Evolutionary conservation across 2,888 invertebrate genomes (phyloP), one percentile per base, ranked within the genome.

Genomic region (Pecten maximus): DNA sequence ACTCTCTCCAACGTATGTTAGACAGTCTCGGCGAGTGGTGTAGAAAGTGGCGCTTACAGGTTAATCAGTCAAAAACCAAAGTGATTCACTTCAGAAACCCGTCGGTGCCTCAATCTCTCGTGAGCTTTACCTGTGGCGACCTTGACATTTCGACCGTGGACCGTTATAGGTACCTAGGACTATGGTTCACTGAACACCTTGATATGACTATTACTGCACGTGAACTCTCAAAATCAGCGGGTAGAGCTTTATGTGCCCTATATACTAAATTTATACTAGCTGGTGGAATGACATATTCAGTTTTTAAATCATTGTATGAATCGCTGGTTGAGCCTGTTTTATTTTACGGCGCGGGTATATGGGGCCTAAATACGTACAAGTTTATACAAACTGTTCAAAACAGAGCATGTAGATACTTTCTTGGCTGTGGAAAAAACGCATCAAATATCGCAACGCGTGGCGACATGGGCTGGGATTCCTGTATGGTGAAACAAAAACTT

Each of bases 1-100:
- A n/a, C n/a, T 0, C 90, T 86, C 54, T 90, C 15, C 90, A 89
- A 87, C 8, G 19, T 44, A 88, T 90, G 54, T 44, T 91, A 16
- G 50, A 88, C n/a, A 35, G 35, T 15, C 15, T 88, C 6, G 44
- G 12, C 50, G 87, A 40, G 16, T 88, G 90, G 90, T 90, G 87
- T 39, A 16, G 28, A 2, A 90, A 40, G 19, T 89, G 89, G n/a
- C n/a, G n/a, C n/a, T n/a, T n/a, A n/a, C n/a, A n/a, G n/a, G n/a
- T n/a, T n/a, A n/a, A n/a, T n/a, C n/a, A n/a, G n/a, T n/a, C n/a
- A n/a, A n/a, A n/a, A n/a, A 54, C 90, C 6, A 88, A 88, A 54
- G 60, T 87, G 40, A 6, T 90, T 2, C 90, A 90, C 19, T 90
- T 90, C 50, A 40, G 87, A 23, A 15, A 74, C 16, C 2, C 2